phyloP scores from a whole-genome alignment of 2,113 vertebrate species.

The Bos taurus region ARS-UCD2.0 NC_037333.1:29324001-29324500 shows the following conservation, averaged over 20 bases:
- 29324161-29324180: too few species aligned
- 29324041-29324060: not conserved
- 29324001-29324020: slow-evolving; percentile 87
- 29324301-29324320: not conserved
- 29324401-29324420: not conserved
- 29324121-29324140: not conserved
- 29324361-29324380: not conserved
- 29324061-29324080: not conserved
- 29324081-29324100: not conserved
- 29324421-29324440: not conserved
- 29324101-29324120: not conserved
- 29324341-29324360: too few species aligned
- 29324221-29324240: not conserved
- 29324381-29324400: not conserved
- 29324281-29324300: not conserved
- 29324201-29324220: not conserved
- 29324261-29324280: not conserved
- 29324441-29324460: not conserved
- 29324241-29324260: not conserved
- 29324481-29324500: not conserved
- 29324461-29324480: not conserved
- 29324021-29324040: slow-evolving; percentile 88
- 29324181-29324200: not conserved
- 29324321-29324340: not conserved
- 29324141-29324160: not conserved